phyloP scores from a whole-genome alignment of 1,140 invertebrate species.

The Drosophila ambigua region DNA sequence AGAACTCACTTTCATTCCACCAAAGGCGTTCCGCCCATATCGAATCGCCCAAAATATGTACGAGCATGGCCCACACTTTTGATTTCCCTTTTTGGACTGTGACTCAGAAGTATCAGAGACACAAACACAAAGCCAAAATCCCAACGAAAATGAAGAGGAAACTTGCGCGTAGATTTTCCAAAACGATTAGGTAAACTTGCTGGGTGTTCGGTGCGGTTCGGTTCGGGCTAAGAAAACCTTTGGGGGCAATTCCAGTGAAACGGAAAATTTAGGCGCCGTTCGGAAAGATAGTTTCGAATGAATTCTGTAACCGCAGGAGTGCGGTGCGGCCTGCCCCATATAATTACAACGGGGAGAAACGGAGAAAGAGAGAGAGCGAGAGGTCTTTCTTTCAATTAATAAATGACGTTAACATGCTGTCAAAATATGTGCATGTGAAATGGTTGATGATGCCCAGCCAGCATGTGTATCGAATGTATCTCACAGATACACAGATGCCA shows the following conservation, averaged over 20 bases:
- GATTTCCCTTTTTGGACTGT: slow-evolving; percentile 53
- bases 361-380: slow-evolving; percentile 21
- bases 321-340: slow-evolving; percentile 26
- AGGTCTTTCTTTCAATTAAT: slow-evolving; percentile 72
- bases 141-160: slow-evolving; percentile 24
- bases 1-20: slow-evolving; percentile 65
- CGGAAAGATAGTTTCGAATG: slow-evolving; percentile 51
- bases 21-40: slow-evolving; percentile 59
- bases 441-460: slow-evolving; percentile 68
- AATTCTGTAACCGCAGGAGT: slow-evolving; percentile 68
- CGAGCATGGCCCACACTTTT: slow-evolving; percentile 62
- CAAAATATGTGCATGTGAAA: slow-evolving; percentile 67
- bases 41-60: slow-evolving; percentile 36
- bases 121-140: slow-evolving; percentile 21
- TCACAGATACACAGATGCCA: slow-evolving; percentile 59
- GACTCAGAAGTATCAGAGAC: slow-evolving; percentile 48
- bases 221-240: slow-evolving; percentile 49
- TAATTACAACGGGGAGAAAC: slow-evolving; percentile 51
- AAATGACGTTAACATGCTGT: slow-evolving; percentile 82
- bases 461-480: slow-evolving; percentile 64
- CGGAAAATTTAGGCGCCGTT: slow-evolving; percentile 69
- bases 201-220: slow-evolving; percentile 55
- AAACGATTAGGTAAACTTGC: slow-evolving; percentile 67
- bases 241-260: slow-evolving; percentile 67
- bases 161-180: slow-evolving; percentile 58